Conservation (phyloP, 2,113 vertebrate genomes). For the Columba janthina region DNA sequence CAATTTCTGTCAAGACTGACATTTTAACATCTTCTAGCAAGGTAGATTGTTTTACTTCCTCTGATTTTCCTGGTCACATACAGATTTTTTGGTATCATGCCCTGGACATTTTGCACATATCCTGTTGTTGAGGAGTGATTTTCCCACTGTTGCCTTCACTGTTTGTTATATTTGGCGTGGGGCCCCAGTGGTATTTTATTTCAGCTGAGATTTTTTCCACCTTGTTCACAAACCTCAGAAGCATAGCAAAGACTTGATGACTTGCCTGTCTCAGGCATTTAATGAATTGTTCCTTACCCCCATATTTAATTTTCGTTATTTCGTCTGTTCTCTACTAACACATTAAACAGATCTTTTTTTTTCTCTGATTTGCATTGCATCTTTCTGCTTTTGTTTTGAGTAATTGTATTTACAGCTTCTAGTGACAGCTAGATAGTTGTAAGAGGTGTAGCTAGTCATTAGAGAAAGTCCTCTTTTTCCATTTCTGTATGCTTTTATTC, state of each 20-base stretch:
- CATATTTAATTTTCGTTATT: background rate
- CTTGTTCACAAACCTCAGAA: background rate
- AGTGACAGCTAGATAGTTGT: background rate
- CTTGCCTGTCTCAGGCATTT: background rate
- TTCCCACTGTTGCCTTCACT: conserved; percentile 22
- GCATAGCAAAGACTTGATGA: background rate
- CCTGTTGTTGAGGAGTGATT: conserved; percentile 51
- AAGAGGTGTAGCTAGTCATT: background rate
- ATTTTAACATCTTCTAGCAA: conserved; percentile 28
- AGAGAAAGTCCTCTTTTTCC: background rate
- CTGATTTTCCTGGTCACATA: conserved; percentile 20
- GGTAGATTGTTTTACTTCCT: conserved; percentile 53
- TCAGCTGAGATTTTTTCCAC: conserved; percentile 31
- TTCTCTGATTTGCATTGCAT: background rate
- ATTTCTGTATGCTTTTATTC: background rate
- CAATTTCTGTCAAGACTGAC: background rate
- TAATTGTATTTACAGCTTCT: background rate
- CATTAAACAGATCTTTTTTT: background rate
- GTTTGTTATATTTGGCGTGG: conserved; percentile 33
- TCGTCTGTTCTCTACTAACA: background rate
- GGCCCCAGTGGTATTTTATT: background rate
- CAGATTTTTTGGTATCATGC: conserved; percentile 26
- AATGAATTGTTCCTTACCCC: background rate
- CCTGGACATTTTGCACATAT: conserved; percentile 29
- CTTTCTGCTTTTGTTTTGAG: background rate